Base-by-base conservation (phyloP, 92 coral and sea anemone species). In the Heliopora coerulea region DNA sequence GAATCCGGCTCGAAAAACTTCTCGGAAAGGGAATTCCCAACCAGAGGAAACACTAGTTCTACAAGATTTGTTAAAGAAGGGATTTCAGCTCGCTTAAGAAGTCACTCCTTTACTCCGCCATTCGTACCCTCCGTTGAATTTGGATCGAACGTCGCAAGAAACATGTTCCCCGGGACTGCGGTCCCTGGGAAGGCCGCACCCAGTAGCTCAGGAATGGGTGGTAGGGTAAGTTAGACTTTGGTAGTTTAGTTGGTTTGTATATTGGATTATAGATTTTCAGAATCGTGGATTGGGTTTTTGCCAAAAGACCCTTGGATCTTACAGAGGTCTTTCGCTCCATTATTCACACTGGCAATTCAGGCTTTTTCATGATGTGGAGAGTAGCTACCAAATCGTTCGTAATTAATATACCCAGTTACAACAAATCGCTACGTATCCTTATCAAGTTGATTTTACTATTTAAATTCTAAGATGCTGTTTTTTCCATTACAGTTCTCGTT, bases 401-500 rank as follows among this genome's bases (percentile, higher is more conserved):
- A n/a, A n/a, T n/a, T n/a, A n/a, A n/a, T n/a, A n/a, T n/a, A n/a
- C n/a, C n/a, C n/a, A n/a, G n/a, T n/a, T n/a, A n/a, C n/a, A n/a
- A n/a, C 42, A 37, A 37, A 11, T 37, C 42, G 11, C 4, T 37
- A 37, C 11, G 11, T 37, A 37, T 37, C 11, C 42, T 46, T 46
- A 46, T 15, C 12, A 37, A 37, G 5, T 4, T 4, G 6, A 4
- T 5, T 37, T 37, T 37, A 5, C 42, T 37, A 4, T 4, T 37
- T 4, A 12, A 5, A 12, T 4, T 27, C 34, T 12, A 1, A 60
- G n/a, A 27, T 57, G 63, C 15, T 18, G 3, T 64, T 15, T 25
- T 42, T 48, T 48, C 5, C 52, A 19, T 17, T 26, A 18, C 63
- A 84, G 88, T 78, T 56, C 27, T 81, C 74, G 41, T 85, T 89